A percentile compares a stretch with the other conserved stretches of the same genome.
Conservation (phyloP, 1,140 invertebrate genomes). For the Ceratoteleas bidentatus region DNA sequence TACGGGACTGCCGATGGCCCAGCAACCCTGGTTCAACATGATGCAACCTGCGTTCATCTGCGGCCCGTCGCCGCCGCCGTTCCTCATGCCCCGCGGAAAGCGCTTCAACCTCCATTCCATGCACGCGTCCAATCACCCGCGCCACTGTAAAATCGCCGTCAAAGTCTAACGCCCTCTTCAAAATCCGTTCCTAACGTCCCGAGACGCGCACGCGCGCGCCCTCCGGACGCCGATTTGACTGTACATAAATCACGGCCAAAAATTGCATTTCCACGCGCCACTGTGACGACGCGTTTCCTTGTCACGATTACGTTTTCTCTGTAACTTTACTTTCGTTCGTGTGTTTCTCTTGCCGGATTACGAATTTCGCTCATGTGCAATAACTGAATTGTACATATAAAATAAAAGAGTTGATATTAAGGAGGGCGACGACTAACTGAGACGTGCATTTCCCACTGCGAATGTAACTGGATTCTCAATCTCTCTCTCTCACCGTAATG, state of each 20-base stretch:
- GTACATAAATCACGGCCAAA: constrained; percentile 47
- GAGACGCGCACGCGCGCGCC: constrained; percentile 18
- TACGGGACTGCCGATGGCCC: constrained; percentile 72
- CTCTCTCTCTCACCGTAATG: neutral
- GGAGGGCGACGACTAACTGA: constrained; percentile 47
- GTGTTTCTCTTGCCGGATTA: constrained; percentile 29
- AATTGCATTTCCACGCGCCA: constrained; percentile 38
- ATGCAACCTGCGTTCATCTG: constrained; percentile 76
- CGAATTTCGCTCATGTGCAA: constrained; percentile 62
- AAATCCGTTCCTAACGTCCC: constrained; percentile 70
- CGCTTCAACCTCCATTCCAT: constrained; percentile 35
- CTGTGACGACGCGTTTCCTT: constrained; percentile 19
- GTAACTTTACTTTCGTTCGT: too few relatives aligned
- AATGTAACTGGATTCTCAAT: neutral
- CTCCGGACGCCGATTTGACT: constrained; percentile 29
- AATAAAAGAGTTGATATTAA: constrained; percentile 44
- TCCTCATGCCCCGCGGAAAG: constrained; percentile 60
- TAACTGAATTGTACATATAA: constrained; percentile 56
- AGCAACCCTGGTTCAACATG: constrained; percentile 75
- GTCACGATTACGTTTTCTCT: neutral
- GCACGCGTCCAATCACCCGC: constrained; percentile 72
- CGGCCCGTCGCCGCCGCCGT: constrained; percentile 75
- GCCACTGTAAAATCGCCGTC: constrained; percentile 78
- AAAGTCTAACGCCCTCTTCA: constrained; percentile 75
- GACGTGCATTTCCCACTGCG: neutral